Percentiles rank a stretch among this genome's conserved stretches.
These are phyloP conservation scores for Cygnus olor DNA, from an alignment of 2,797 vertebrate species.

Conservation along the genomic window DNA sequence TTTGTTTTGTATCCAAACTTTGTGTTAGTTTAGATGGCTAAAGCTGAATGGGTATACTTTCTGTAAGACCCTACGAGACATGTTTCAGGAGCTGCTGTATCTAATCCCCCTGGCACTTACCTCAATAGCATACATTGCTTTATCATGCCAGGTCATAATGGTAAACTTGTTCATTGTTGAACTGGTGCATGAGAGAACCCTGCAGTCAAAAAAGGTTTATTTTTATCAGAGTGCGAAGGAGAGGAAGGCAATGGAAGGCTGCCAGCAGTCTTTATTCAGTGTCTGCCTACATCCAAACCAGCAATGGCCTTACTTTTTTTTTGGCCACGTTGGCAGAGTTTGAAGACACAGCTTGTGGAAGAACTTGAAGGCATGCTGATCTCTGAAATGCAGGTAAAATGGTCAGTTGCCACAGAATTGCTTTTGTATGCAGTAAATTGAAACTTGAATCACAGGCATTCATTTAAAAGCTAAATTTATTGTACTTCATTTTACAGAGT, in stretches of 20 bases:
- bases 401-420: background rate
- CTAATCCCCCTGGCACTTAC: background rate
- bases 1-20: background rate
- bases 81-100: background rate
- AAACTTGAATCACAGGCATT: conserved; percentile 48
- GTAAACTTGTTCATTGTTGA: background rate
- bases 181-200: background rate
- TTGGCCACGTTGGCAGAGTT: background rate
- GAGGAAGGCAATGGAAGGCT: background rate
- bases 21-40: background rate
- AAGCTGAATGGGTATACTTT: background rate
- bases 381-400: background rate
- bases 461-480: conserved; percentile 88
- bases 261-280: background rate
- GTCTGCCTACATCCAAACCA: background rate
- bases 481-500: conserved; percentile 82
- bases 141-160: background rate
- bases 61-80: background rate
- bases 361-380: background rate
- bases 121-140: accelerated
- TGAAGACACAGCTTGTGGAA: background rate
- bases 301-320: background rate
- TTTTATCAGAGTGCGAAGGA: background rate
- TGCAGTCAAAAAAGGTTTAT: background rate
- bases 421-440: background rate